A percentile compares a stretch with the other conserved stretches of the same genome.
phyloP scores from a whole-genome alignment of 2,888 invertebrate species.

The Lepidonotus clava region DNA sequence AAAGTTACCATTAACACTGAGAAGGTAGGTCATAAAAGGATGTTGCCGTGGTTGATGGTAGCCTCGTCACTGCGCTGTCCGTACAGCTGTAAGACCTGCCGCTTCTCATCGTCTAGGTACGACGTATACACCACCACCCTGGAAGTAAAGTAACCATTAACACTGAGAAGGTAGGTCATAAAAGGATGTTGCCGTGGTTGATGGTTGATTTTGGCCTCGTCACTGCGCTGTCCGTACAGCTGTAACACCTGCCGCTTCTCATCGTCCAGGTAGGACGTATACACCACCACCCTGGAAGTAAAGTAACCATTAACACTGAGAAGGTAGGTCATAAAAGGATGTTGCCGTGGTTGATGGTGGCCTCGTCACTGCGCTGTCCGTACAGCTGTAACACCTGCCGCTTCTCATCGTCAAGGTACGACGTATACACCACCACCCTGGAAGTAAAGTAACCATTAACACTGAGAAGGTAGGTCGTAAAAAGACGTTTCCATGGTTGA shows the following conservation, averaged over 20 bases:
- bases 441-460: too few relatives aligned
- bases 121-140: conserved; percentile 62
- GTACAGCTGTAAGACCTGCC: conserved; percentile 63
- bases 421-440: conserved; percentile 62
- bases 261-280: conserved; percentile 60
- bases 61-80: conserved; percentile 61
- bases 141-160: too few relatives aligned
- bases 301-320: too few relatives aligned
- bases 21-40: conserved; percentile 63
- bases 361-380: conserved; percentile 61
- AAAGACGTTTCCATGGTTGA: conserved; percentile 54
- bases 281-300: conserved; percentile 59
- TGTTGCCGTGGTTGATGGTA: conserved; percentile 43
- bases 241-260: conserved; percentile 62
- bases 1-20: too few relatives aligned
- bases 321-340: conserved; percentile 63
- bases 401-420: conserved; percentile 63
- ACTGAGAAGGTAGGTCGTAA: too few relatives aligned
- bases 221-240: conserved; percentile 60
- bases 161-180: conserved; percentile 63
- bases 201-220: conserved; percentile 56
- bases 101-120: conserved; percentile 63
- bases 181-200: conserved; percentile 53
- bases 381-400: conserved; percentile 63
- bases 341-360: conserved; percentile 41